These are phyloP conservation scores for Trachymyrmex cornetzi DNA, from an alignment of 1,140 invertebrate genomes.

Conservation along the genomic window DNA sequence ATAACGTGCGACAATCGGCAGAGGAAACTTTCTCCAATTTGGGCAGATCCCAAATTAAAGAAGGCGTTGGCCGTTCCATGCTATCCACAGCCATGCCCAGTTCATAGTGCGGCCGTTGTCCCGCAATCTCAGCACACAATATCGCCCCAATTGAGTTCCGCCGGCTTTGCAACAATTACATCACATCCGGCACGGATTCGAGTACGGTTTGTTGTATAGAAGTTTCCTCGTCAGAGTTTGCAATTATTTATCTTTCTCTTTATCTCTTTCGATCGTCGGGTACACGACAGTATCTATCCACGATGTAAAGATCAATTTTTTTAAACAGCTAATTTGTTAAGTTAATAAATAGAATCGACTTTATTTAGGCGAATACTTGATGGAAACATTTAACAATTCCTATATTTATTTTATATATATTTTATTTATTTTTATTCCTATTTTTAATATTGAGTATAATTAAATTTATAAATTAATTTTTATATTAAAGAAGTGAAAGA, in stretches of 20 bases:
- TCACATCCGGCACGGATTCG: conserved; percentile 59
- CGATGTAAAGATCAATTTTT: neutral
- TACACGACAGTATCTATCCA: neutral
- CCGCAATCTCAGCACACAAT: conserved; percentile 22
- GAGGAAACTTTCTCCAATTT: conserved; percentile 23
- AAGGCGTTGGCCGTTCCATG: conserved; percentile 8
- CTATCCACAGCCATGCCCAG: neutral
- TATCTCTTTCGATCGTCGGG: neutral
- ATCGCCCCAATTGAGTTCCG: conserved; percentile 31
- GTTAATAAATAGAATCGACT: neutral
- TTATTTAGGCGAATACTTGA: neutral
- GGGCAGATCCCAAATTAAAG: conserved; percentile 27
- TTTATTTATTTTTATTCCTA: neutral
- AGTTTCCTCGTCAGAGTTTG: conserved; percentile 20
- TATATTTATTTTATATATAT: neutral
- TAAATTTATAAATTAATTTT: neutral
- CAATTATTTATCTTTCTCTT: neutral
- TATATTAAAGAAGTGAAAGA: neutral
- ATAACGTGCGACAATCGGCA: neutral
- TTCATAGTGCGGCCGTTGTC: neutral
- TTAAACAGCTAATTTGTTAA: neutral
- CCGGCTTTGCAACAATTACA: conserved; percentile 47
- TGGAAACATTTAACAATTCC: neutral
- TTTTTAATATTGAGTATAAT: neutral
- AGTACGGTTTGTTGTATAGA: neutral